phyloP scores from a whole-genome alignment of 2,797 vertebrate genomes.

The Gobionotothen gibberifrons region DNA sequence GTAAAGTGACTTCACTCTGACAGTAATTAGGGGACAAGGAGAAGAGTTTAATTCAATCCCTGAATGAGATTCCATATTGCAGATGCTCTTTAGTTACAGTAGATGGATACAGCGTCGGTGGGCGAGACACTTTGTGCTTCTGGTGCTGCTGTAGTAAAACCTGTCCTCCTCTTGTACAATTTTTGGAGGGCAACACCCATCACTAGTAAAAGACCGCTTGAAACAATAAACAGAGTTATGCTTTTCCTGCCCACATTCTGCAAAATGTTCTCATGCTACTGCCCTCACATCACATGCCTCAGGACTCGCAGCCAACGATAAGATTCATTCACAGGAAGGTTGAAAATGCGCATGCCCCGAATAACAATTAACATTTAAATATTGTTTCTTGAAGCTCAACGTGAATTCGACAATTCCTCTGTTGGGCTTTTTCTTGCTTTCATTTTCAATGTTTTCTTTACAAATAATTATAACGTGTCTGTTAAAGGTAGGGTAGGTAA shows the following conservation, averaged over 20 bases:
- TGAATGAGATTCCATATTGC: conserved; percentile 52
- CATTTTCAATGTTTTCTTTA: background rate
- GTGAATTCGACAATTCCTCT: background rate
- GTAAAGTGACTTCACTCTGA: conserved; percentile 49
- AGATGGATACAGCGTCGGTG: conserved; percentile 44
- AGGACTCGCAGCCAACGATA: background rate
- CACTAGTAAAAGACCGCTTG: background rate
- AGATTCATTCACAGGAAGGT: background rate
- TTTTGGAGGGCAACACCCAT: conserved; percentile 21
- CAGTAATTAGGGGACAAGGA: conserved; percentile 49
- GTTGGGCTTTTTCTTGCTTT: background rate
- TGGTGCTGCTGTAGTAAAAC: conserved; percentile 6
- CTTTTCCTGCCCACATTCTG: conserved; percentile 11
- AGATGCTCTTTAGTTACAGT: conserved; percentile 45
- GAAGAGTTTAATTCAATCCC: conserved; percentile 55
- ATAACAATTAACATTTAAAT: background rate
- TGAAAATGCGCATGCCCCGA: background rate
- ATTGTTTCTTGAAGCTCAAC: background rate
- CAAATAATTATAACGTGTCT: background rate
- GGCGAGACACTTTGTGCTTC: conserved; percentile 44
- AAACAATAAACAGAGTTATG: conserved; percentile 31
- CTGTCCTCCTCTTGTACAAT: conserved; percentile 1
- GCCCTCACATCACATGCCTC: background rate
- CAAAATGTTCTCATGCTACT: conserved; percentile 6
- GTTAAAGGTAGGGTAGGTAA: too few relatives aligned